These are phyloP conservation scores for Aelia acuminata DNA, from an alignment of 2,888 invertebrate species.

Conservation along the genomic window DNA sequence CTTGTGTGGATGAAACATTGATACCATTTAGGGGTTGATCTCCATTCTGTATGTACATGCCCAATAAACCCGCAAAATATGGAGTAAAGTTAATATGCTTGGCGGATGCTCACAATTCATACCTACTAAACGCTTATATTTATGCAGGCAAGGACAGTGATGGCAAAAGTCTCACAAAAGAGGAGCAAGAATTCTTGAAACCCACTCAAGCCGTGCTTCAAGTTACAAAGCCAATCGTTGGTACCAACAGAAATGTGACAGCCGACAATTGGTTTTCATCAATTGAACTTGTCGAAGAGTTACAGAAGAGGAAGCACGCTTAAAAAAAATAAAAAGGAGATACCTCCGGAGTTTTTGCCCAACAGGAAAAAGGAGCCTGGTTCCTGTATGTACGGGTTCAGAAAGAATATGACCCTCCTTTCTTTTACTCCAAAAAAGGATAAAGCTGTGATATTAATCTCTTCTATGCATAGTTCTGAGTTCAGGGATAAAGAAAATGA, in stretches of 20 bases:
- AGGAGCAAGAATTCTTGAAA: conserved; percentile 66
- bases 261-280: conserved; percentile 68
- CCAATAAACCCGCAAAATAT: conserved; percentile 66
- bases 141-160: conserved; percentile 67
- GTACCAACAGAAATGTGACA: conserved; percentile 67
- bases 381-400: conserved; percentile 61
- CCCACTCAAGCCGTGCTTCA: conserved; percentile 67
- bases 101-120: conserved; percentile 66
- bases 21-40: conserved; percentile 62
- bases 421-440: too few species aligned
- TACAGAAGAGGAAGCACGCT: conserved; percentile 42
- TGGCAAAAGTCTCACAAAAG: conserved; percentile 65
- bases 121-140: conserved; percentile 67
- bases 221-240: conserved; percentile 66
- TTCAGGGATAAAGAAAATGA: too few species aligned
- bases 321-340: too few species aligned
- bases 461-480: too few species aligned
- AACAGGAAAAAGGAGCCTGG: conserved; percentile 20
- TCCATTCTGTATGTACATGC: conserved; percentile 62
- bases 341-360: too few species aligned
- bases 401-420: conserved; percentile 60
- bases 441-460: too few species aligned
- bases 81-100: conserved; percentile 66
- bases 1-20: conserved; percentile 62
- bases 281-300: conserved; percentile 66